These are phyloP conservation scores for Tetramorium parvispinum DNA, from an alignment of 1,140 invertebrate genomes.

Conservation along the genomic window DNA sequence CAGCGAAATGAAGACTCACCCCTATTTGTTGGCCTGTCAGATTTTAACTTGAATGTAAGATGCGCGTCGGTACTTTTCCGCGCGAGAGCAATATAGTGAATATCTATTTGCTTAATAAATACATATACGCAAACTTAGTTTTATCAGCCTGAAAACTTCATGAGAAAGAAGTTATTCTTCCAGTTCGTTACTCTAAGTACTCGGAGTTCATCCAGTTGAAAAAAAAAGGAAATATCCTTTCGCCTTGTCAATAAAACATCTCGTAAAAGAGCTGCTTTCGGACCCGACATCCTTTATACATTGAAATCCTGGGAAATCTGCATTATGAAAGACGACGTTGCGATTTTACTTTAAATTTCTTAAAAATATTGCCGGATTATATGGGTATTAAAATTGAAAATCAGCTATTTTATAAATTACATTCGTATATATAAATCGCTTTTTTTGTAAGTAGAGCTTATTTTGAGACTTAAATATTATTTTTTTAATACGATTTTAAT, in stretches of 20 bases:
- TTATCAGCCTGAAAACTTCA: conserved; percentile 14
- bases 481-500: conserved; percentile 4
- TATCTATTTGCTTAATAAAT: conserved; percentile 29
- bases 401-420: background rate
- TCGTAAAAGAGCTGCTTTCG: conserved; percentile 19
- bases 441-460: background rate
- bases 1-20: background rate
- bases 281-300: conserved; percentile 12
- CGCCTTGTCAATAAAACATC: conserved; percentile 32
- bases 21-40: background rate
- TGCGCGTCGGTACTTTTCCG: background rate
- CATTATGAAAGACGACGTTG: background rate
- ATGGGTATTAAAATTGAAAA: background rate
- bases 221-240: conserved; percentile 26
- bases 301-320: conserved; percentile 42
- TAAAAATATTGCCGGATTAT: background rate
- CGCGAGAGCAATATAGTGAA: background rate
- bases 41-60: conserved; percentile 13
- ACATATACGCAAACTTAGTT: background rate
- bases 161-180: conserved; percentile 8
- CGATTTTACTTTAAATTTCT: background rate
- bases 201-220: conserved; percentile 1
- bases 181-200: conserved; percentile 38
- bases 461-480: background rate
- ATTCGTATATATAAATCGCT: background rate